A percentile compares a stretch with the other conserved stretches of the same genome.
Evolutionary conservation across 2,888 invertebrate species (phyloP).

Genomic region (Melinaea menophilus): DNA sequence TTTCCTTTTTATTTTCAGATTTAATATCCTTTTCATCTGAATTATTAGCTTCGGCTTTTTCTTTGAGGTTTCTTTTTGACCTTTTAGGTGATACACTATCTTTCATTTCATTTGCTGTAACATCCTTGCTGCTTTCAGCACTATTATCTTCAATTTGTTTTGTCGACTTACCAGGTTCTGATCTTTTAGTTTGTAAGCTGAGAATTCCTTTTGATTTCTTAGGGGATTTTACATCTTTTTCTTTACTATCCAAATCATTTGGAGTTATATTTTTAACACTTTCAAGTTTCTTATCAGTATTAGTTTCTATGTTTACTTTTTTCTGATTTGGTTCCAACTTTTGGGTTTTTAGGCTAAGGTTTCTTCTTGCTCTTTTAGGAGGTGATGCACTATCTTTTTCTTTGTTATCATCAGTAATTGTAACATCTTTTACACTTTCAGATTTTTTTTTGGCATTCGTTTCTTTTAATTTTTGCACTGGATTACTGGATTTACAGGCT

Average conservation of each 20-base stretch:
- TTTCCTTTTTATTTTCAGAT: conserved; percentile 9
- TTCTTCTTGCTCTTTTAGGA: conserved; percentile 53
- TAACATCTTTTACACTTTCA: not conserved
- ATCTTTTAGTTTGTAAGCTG: not conserved
- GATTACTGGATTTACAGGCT: too few species aligned
- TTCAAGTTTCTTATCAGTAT: conserved; percentile 4
- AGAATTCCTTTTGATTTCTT: too few species aligned
- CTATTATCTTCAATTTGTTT: not conserved
- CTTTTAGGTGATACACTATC: conserved; percentile 2
- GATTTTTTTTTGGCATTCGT: not conserved
- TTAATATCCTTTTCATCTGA: conserved; percentile 1
- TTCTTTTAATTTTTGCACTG: too few species aligned
- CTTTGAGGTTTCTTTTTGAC: conserved; percentile 10
- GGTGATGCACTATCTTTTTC: conserved; percentile 51
- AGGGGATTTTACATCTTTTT: not conserved
- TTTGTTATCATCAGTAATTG: conserved; percentile 29
- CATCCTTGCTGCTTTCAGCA: not conserved
- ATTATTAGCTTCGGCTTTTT: conserved; percentile 5
- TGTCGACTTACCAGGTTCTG: not conserved
- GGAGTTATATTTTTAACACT: not conserved
- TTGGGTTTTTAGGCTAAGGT: conserved; percentile 23
- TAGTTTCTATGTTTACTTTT: conserved; percentile 7
- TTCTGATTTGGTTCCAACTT: not conserved
- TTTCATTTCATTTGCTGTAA: not conserved
- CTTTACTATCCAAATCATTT: not conserved